A percentile compares a stretch with the other conserved stretches of the same genome.
Evolutionary conservation across 2,113 vertebrate species (phyloP).

Genomic region (Lasiurus borealis): DNA sequence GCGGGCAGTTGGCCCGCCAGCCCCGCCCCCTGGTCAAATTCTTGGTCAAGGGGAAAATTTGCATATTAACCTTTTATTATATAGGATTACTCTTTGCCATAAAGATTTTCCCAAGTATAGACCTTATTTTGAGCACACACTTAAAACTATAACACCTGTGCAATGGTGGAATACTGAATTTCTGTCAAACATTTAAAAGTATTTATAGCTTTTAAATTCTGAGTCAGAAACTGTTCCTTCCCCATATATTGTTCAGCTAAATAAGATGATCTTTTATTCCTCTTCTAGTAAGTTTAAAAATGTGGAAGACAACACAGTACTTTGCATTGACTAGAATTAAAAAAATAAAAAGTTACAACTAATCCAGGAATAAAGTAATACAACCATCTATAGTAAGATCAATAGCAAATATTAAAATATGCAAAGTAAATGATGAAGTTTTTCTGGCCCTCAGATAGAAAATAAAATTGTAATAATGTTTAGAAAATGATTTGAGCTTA

Average conservation of each 20-base stretch:
- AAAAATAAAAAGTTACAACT: not conserved
- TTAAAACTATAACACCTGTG: conserved; percentile 29
- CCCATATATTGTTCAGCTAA: not conserved
- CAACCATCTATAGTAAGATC: not conserved
- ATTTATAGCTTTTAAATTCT: conserved; percentile 11
- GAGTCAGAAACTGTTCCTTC: not conserved
- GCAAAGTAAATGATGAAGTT: not conserved
- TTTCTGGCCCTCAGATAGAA: not conserved
- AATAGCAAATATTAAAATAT: not conserved
- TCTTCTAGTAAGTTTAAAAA: conserved; percentile 26
- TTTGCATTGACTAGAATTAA: not conserved
- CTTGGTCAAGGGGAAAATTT: too few species aligned
- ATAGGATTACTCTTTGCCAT: not conserved
- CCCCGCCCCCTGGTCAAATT: too few species aligned
- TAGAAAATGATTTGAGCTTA: not conserved
- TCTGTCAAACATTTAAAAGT: conserved; percentile 48
- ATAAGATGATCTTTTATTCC: conserved; percentile 33
- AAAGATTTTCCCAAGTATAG: not conserved
- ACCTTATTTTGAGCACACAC: conserved; percentile 12
- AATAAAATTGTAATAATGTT: not conserved
- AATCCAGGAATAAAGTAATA: not conserved
- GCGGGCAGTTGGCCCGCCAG: too few species aligned
- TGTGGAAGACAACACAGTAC: not conserved
- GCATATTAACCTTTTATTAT: too few species aligned
- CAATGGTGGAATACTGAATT: conserved; percentile 29